Base-by-base conservation (phyloP, 2,797 vertebrate genomes). In the Dermochelys coriacea region DNA sequence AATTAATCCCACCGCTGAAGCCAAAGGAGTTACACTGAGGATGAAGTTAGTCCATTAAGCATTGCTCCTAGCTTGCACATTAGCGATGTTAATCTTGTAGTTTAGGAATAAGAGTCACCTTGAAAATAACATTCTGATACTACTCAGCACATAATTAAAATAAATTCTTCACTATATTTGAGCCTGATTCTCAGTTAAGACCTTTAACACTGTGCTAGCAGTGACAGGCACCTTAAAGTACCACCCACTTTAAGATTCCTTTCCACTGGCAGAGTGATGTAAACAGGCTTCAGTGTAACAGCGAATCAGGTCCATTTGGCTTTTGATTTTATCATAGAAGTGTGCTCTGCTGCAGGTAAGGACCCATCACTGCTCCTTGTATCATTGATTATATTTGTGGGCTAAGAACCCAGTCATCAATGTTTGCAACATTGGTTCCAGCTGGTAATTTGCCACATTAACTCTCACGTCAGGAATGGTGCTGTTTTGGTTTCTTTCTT, bases 61-160 rank as follows among this genome's bases (percentile, higher is more conserved):
- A 8, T 34, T 50, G 11, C 29, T 50, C 9, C 75, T 41, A 31
- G 47, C 15, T 78, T 78, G 29, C 47, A 34, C 16, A 31, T 10
- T 31, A 77, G 29, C 47, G 4, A 49, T 5, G 19, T 41, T 41
- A 71, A 71, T 41, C 68, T 71, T 10, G 11, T 23, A 16, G 75
- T 37, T 55, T 1, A 1, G 29, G 74, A 80, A 50, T 15, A 8
- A 59, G 34, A 82, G 7, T 50, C 68, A 74, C 47, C 59, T 64
- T 49, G 34, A 71, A 29, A 88, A 83, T 11, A 1, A 3, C 12
- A n/a, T 9, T 0, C 0, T 0, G 8, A 83, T 41, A 29, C 37
- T 59, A 52, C 27, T 7, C 78, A 92, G 74, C 23, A 49, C 86
- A 52, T 41, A 90, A 88, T 64, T 23, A 81, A 91, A 83, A 88